phyloP scores from a whole-genome alignment of 2,888 invertebrate species.

The Caenorhabditis uteleia region DNA sequence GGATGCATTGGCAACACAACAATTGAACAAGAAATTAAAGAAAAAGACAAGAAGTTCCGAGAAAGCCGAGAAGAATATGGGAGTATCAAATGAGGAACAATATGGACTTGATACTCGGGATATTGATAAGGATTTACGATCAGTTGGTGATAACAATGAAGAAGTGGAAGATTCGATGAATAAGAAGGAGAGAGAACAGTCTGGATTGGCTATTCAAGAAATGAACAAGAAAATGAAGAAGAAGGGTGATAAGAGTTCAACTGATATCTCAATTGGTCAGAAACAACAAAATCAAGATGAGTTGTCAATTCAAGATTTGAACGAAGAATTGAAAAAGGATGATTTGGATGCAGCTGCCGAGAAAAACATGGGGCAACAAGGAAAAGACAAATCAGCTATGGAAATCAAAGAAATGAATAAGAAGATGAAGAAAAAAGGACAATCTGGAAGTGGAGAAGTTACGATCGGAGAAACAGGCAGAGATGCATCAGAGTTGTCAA shows the following conservation, averaged over 20 bases:
- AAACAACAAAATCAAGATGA: constrained; percentile 4
- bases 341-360: background rate
- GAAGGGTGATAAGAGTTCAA: constrained; percentile 4
- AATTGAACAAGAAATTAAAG: background rate
- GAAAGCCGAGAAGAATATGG: constrained; percentile 4
- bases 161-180: too few species aligned
- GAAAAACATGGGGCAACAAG: constrained; percentile 9
- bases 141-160: too few species aligned
- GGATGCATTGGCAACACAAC: background rate
- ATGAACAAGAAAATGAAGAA: constrained; percentile 20
- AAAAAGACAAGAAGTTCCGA: constrained; percentile 3
- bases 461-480: constrained; percentile 2
- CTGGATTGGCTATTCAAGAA: constrained; percentile 10
- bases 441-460: too few species aligned
- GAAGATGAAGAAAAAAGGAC: constrained; percentile 14
- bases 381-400: background rate
- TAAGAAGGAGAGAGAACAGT: background rate
- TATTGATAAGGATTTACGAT: too few species aligned
- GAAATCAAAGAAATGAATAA: constrained; percentile 2
- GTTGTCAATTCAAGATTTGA: constrained; percentile 8
- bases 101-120: too few species aligned
- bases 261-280: background rate
- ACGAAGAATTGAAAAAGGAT: background rate
- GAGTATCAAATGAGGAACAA: background rate
- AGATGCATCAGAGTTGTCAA: constrained; percentile 8